Conservation (phyloP, 2,113 vertebrate genomes). For the Reinhardtius hippoglossoides region DNA sequence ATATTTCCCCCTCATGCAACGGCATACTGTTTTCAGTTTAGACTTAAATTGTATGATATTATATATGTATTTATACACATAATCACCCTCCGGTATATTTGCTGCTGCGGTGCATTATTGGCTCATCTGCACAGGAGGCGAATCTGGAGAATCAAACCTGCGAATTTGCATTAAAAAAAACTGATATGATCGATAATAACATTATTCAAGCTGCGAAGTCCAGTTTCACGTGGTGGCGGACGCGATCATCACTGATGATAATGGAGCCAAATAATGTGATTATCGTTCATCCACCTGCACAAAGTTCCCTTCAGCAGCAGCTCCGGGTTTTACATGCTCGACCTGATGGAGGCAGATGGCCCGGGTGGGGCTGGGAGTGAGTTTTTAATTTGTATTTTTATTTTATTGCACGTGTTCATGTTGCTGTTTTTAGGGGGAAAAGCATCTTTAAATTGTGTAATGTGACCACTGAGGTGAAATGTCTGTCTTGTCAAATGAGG, state of each 20-base stretch:
- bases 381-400: background rate
- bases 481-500: background rate
- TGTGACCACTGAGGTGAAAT: too few relatives aligned
- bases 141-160: constrained; percentile 44
- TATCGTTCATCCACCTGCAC: constrained; percentile 20
- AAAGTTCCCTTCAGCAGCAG: constrained; percentile 1
- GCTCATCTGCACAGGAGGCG: constrained; percentile 11
- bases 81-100: background rate
- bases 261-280: constrained; percentile 35
- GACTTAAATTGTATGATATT: background rate
- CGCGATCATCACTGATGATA: constrained; percentile 57
- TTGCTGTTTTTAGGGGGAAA: too few relatives aligned
- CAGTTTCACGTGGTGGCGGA: constrained; percentile 50
- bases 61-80: background rate
- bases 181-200: constrained; percentile 71
- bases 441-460: too few relatives aligned
- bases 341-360: background rate
- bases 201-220: constrained; percentile 70
- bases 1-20: background rate
- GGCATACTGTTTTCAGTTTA: constrained; percentile 28
- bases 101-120: constrained; percentile 25
- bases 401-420: too few relatives aligned
- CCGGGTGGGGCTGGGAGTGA: background rate
- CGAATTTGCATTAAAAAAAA: constrained; percentile 66
- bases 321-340: constrained; percentile 13